Conservation (phyloP, 2,888 invertebrate species). For the Papilio gigon region DNA sequence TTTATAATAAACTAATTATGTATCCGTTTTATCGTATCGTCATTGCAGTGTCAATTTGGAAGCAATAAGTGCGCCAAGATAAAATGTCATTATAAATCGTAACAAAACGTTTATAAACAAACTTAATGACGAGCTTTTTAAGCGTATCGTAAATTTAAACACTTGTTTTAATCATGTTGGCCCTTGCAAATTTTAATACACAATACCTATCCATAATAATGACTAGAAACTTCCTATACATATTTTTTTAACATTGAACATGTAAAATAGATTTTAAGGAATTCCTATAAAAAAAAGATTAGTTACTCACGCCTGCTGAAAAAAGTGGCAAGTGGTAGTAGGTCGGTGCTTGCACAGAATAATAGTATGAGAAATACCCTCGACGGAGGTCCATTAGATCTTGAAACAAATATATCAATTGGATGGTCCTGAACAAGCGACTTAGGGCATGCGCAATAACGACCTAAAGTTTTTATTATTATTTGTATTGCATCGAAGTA, state of each 20-base stretch:
- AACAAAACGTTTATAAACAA: constrained; percentile 21
- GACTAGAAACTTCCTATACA: not conserved
- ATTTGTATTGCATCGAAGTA: not conserved
- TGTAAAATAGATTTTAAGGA: not conserved
- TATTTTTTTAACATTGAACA: not conserved
- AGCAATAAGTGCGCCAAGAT: constrained; percentile 27
- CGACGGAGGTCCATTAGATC: constrained; percentile 12
- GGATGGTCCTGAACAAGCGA: constrained; percentile 43
- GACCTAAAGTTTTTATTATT: not conserved
- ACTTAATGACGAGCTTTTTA: not conserved
- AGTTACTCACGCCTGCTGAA: constrained; percentile 6
- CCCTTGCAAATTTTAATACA: not conserved
- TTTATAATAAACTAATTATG: constrained; percentile 15
- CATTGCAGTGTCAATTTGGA: constrained; percentile 25
- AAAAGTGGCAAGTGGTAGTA: not conserved
- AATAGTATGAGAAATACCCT: constrained; percentile 14
- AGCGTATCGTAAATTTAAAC: not conserved
- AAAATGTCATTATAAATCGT: constrained; percentile 21
- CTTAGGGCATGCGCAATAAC: constrained; percentile 18
- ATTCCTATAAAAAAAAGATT: not conserved
- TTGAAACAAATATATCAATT: constrained; percentile 39
- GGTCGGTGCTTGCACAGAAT: constrained; percentile 6
- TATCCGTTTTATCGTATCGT: not conserved
- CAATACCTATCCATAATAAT: not conserved
- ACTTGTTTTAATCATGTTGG: not conserved